Percentiles rank a stretch among this genome's conserved stretches.
phyloP scores from a whole-genome alignment of 2,797 vertebrate species.

The Fistularia tabacaria region DNA sequence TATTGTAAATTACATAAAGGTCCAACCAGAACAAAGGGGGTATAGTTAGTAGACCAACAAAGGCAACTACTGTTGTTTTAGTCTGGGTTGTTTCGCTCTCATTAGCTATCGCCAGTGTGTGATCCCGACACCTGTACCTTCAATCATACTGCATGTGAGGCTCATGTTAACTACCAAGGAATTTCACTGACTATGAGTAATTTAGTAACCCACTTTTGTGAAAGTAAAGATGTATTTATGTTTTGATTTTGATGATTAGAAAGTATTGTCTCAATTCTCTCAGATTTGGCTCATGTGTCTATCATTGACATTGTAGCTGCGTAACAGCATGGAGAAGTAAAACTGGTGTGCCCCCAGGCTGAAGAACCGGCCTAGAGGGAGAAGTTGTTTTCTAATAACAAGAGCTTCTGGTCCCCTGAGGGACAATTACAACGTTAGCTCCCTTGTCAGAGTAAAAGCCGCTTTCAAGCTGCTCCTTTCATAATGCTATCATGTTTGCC shows the following conservation, averaged over 20 bases:
- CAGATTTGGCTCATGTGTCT: no score
- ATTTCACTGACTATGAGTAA: no score
- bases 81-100: neutral
- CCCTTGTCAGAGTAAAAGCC: slow-evolving; percentile 85
- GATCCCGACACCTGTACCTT: no score
- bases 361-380: slow-evolving; percentile 78
- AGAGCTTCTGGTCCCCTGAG: slow-evolving; percentile 78
- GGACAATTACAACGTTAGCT: slow-evolving; percentile 82
- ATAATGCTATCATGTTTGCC: slow-evolving; percentile 86
- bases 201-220: no score
- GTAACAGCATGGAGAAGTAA: slow-evolving; percentile 39
- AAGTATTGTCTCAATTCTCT: no score
- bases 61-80: neutral
- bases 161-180: no score
- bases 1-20: slow-evolving; percentile 40
- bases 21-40: slow-evolving; percentile 32
- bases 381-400: slow-evolving; percentile 84
- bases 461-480: slow-evolving; percentile 90
- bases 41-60: no score
- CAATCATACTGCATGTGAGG: no score
- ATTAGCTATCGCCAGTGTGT: neutral
- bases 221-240: no score
- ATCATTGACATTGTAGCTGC: slow-evolving; percentile 4
- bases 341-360: slow-evolving; percentile 63
- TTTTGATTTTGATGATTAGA: no score